Percentiles rank a stretch among this genome's conserved stretches.
These are phyloP conservation scores for Gallinago solitaria DNA, from an alignment of 2,797 vertebrate species.

Conservation along the genomic window DNA sequence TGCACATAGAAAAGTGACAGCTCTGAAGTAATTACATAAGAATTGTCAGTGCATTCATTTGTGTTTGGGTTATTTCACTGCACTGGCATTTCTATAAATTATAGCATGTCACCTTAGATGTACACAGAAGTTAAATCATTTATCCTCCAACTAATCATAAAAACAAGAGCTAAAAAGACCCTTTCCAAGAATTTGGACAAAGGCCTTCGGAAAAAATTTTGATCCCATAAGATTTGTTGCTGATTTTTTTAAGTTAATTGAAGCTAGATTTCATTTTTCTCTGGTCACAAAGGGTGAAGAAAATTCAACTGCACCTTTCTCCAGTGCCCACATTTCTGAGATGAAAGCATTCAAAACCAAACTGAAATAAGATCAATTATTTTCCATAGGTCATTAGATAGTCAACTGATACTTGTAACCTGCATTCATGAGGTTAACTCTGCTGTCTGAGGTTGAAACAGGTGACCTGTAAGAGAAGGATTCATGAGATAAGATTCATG, in stretches of 20 bases:
- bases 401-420: neutral
- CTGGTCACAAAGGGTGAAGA: neutral
- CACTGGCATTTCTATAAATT: conserved; percentile 68
- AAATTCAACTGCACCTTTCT: neutral
- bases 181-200: conserved; percentile 12
- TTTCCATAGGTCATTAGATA: neutral
- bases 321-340: neutral
- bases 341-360: neutral
- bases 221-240: neutral
- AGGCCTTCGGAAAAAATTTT: neutral
- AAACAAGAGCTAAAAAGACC: neutral
- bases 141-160: conserved; percentile 44
- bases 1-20: conserved; percentile 39
- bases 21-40: conserved; percentile 65
- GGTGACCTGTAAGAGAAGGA: neutral
- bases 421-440: neutral
- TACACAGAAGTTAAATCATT: conserved; percentile 66
- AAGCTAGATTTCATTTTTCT: neutral
- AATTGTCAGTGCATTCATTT: conserved; percentile 66
- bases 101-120: conserved; percentile 36
- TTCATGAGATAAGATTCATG: neutral
- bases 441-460: neutral
- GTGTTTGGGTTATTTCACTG: conserved; percentile 60
- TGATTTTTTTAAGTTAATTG: neutral
- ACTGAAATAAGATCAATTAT: neutral